These are phyloP conservation scores for Hipposideros armiger DNA, from an alignment of 2,113 vertebrate species.

Conservation along the genomic window DNA sequence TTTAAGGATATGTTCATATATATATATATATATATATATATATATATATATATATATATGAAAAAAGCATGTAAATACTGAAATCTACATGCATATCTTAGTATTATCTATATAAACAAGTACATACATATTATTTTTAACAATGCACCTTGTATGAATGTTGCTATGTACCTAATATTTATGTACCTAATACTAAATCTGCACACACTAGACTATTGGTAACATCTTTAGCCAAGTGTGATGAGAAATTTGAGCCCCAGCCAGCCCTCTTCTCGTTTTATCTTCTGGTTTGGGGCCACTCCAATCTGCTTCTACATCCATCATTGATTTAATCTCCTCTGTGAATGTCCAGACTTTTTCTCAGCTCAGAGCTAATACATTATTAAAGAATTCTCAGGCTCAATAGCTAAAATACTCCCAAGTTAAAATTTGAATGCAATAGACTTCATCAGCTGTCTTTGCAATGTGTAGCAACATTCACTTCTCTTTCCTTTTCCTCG, in stretches of 20 bases:
- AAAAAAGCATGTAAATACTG: neutral
- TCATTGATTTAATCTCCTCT: neutral
- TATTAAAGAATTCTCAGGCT: neutral
- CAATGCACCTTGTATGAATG: rapidly evolving
- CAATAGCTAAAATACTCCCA: neutral
- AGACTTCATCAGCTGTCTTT: neutral
- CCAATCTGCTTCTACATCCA: neutral
- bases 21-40: neutral
- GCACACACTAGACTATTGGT: neutral
- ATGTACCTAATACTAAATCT: neutral
- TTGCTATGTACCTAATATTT: neutral
- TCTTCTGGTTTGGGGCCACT: neutral
- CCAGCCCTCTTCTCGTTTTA: neutral
- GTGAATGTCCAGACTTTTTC: neutral
- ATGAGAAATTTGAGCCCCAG: neutral
- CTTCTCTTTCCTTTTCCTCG: neutral
- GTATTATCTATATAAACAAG: neutral
- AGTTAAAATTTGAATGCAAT: neutral
- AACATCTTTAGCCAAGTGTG: neutral
- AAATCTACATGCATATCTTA: neutral
- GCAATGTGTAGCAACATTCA: neutral
- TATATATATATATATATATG: neutral
- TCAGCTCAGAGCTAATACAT: neutral
- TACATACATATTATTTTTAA: neutral
- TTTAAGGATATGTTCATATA: neutral